These are phyloP conservation scores for Fukomys damarensis DNA, from an alignment of 2,113 vertebrate species.

Conservation along the genomic window DNA sequence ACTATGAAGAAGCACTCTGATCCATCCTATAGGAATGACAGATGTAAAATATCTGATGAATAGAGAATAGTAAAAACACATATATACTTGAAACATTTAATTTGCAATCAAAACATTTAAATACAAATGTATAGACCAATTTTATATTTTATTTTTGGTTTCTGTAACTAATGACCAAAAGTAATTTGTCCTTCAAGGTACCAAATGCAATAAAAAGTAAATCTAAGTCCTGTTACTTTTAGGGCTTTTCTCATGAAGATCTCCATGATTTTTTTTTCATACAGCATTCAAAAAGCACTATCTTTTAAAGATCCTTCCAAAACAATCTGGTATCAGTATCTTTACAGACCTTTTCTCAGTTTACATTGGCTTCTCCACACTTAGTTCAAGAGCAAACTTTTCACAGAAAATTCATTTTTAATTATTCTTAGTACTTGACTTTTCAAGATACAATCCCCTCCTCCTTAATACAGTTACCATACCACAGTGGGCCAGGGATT, in stretches of 20 bases:
- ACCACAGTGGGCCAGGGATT: no score
- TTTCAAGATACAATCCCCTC: background rate
- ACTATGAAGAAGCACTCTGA: background rate
- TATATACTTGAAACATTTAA: background rate
- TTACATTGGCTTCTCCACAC: background rate
- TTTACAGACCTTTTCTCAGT: background rate
- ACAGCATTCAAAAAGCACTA: background rate
- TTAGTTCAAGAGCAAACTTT: background rate
- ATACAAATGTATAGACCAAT: background rate
- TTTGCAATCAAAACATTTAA: conserved; percentile 40
- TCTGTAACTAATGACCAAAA: background rate
- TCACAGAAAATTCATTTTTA: background rate
- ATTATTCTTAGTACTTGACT: background rate
- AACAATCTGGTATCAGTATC: background rate
- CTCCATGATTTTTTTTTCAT: background rate
- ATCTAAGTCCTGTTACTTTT: background rate
- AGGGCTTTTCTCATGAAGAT: background rate
- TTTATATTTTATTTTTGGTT: conserved; percentile 15
- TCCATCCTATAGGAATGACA: background rate
- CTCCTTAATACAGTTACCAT: background rate
- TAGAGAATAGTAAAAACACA: background rate
- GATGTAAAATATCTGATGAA: background rate
- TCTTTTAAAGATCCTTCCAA: conserved; percentile 12
- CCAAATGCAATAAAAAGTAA: background rate
- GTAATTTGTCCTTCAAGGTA: background rate